A percentile compares a stretch with the other conserved stretches of the same genome.
phyloP scores from a whole-genome alignment of 2,113 vertebrate genomes.

The Thymallus thymallus region DNA sequence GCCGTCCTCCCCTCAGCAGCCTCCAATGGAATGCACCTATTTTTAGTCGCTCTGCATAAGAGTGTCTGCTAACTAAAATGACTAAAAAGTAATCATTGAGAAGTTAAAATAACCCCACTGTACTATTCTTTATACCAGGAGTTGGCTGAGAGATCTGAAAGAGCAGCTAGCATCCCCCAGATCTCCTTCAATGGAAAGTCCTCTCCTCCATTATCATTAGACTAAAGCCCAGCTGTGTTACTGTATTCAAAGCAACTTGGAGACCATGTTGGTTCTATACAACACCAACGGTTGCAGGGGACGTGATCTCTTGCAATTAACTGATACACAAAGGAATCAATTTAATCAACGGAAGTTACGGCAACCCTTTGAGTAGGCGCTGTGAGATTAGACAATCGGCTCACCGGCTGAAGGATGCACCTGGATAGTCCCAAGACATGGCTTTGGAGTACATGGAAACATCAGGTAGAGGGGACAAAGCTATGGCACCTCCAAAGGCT shows the following conservation, averaged over 20 bases:
- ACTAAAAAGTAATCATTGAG: neutral
- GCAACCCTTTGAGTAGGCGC: neutral
- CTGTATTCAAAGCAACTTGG: neutral
- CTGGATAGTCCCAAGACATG: neutral
- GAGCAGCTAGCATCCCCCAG: constrained; percentile 76
- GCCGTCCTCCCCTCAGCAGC: too few relatives aligned
- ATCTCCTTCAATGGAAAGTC: constrained; percentile 78
- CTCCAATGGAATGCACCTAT: too few relatives aligned
- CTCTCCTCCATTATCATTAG: constrained; percentile 12
- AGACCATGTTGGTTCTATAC: too few relatives aligned
- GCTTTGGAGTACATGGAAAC: neutral
- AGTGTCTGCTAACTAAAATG: too few relatives aligned
- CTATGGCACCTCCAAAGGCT: neutral
- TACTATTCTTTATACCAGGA: constrained; percentile 64
- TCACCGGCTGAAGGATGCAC: neutral
- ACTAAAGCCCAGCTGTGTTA: too few relatives aligned
- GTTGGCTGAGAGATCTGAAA: constrained; percentile 71
- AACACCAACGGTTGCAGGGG: too few relatives aligned
- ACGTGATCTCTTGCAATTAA: too few relatives aligned
- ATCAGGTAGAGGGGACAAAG: neutral
- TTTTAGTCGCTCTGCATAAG: too few relatives aligned
- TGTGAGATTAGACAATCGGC: neutral
- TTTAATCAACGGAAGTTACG: neutral
- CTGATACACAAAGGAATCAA: neutral
- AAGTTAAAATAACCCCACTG: neutral